Base-by-base conservation (phyloP, 2,888 invertebrate species). In the Elmis aenea region DNA sequence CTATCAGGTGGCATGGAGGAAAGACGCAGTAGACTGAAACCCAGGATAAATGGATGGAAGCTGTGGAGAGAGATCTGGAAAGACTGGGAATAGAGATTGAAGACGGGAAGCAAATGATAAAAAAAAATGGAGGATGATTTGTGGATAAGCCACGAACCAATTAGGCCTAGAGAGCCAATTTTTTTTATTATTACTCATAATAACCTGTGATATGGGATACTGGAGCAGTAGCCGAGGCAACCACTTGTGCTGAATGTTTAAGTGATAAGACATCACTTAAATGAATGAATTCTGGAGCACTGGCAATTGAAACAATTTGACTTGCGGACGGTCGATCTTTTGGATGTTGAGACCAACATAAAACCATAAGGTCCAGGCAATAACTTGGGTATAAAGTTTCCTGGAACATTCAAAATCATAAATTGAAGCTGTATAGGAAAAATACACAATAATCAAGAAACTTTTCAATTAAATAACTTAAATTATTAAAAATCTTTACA, bases 251-350 rank as follows among this genome's bases (percentile, higher is more conserved):
- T 24, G 76, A 74, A 51, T 81, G 81, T 29, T 81, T 81, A 42
- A 91, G 66, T 0, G 83, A 76, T 18, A 85, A 77, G 33, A 87
- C 81, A 62, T 92, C 91, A 30, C 84, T 71, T 20, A 93, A 70
- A 65, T 90, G 88, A n/a, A 84, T 83, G 69, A 89, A 93, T 72
- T 97, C 96, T 0, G 96, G 93, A 2, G 92, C 91, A 2, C 85
- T 83, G 0, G 88, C 85, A 42, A 93, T 85, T 2, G 86, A 85
- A n/a, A 94, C 92, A 13, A 95, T 85, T 63, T 95, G 93, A 53
- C 90, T 90, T 3, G 96, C 93, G 0, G 94, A 88, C 0, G 97
- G 97, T 4, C 99, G 77, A 57, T 85, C 83, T 58, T 79, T 81
- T 0, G 86, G 85, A 47, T 83, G 76, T 33, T 92, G 91, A 8